Base-by-base conservation (phyloP, 2,797 vertebrate species). In the Falco novaeseelandiae region DNA sequence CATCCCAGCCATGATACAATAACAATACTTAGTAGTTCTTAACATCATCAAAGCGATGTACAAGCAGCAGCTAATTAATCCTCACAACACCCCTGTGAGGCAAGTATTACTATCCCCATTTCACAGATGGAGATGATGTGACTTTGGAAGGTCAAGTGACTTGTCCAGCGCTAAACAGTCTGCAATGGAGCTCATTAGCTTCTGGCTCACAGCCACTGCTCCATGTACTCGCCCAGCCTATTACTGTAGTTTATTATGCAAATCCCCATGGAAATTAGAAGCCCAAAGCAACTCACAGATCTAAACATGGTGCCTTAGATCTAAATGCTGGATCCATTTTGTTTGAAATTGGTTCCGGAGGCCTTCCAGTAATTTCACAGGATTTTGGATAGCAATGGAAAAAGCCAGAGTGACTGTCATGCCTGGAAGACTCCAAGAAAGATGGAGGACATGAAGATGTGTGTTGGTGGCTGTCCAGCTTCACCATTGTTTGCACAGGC, bases 31-130 rank as follows among this genome's bases (percentile, higher is more conserved):
- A 96, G 71, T 96, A 97, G 69, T 87, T 93, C 92, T 91, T 94
- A 93, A 86, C 82, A 96, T 95, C 90, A 97, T 96, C 95, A 96
- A 97, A 97, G 94, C n/a, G 12, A 48, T 46, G 94, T 97, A 96
- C 92, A 93, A 94, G 86, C 83, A 90, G 89, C 51, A 91, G 46
- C 84, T 96, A 95, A 97, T 97, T 96, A 96, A 93, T 95, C 87
- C 84, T 94, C 96, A 92, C 82, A 96, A 96, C 89, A 96, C 78
- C 66, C 91, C 93, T 93, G 87, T 97, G 94, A 96, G 94, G 93
- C 94, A 97, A 97, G 87, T 90, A 89, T 91, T 93, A 74, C 82
- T 85, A 62, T 95, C 69, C 77, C 69, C 74, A 66, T 96, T 93
- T 93, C 83, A 59, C 65, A 87, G 77, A 34, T 69, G 72, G 49